phyloP scores from a whole-genome alignment of 2,888 invertebrate genomes.

The Drosophila mimetica region DNA sequence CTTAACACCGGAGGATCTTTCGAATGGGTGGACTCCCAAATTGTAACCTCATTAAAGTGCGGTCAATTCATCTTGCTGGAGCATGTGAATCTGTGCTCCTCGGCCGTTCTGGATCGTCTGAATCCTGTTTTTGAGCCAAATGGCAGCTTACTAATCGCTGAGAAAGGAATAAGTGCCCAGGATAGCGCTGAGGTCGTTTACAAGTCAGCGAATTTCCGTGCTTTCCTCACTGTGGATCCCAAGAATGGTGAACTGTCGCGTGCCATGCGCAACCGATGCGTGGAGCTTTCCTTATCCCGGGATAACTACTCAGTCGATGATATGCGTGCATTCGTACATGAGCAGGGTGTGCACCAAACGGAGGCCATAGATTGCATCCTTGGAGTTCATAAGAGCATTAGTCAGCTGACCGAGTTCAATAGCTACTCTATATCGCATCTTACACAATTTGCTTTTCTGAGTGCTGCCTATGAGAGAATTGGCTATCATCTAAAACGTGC shows the following conservation, averaged over 20 bases:
- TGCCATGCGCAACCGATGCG: slow-evolving; percentile 99
- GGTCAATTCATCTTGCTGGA: slow-evolving; percentile 94
- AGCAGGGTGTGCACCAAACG: slow-evolving; percentile 84
- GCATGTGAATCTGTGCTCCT: slow-evolving; percentile 97
- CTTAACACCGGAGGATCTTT: slow-evolving; percentile 94
- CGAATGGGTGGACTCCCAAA: slow-evolving; percentile 95
- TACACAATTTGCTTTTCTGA: slow-evolving; percentile 81
- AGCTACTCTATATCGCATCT: slow-evolving; percentile 82
- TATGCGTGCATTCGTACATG: slow-evolving; percentile 85
- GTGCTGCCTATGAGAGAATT: slow-evolving; percentile 80
- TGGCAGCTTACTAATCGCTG: slow-evolving; percentile 94
- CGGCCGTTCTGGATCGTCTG: slow-evolving; percentile 97
- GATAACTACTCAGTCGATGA: slow-evolving; percentile 85
- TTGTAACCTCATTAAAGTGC: slow-evolving; percentile 92
- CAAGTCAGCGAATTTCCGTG: slow-evolving; percentile 95
- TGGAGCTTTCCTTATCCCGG: slow-evolving; percentile 89
- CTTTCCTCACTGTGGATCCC: slow-evolving; percentile 98
- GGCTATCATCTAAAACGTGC: slow-evolving; percentile 79
- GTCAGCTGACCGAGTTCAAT: slow-evolving; percentile 81
- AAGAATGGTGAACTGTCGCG: slow-evolving; percentile 97
- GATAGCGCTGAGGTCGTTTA: slow-evolving; percentile 89
- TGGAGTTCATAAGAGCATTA: slow-evolving; percentile 84
- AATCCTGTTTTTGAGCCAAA: slow-evolving; percentile 97
- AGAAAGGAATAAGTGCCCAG: slow-evolving; percentile 91
- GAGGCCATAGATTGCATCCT: slow-evolving; percentile 85